Percentiles rank a stretch among this genome's conserved stretches.
phyloP scores from a whole-genome alignment of 1,140 invertebrate genomes.

The Augochlora pura region DNA sequence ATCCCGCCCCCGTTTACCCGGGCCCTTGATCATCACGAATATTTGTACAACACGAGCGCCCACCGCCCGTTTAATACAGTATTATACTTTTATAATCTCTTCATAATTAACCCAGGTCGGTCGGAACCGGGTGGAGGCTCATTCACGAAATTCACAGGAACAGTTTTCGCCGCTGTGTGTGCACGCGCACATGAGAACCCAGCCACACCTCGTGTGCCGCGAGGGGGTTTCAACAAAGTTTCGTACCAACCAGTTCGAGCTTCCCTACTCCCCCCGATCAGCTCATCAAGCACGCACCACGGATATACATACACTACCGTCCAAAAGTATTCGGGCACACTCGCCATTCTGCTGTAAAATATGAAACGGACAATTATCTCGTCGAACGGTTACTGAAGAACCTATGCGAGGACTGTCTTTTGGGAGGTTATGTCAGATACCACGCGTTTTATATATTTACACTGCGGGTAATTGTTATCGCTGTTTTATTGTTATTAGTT shows the following conservation, averaged over 20 bases:
- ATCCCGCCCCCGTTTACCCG: not conserved
- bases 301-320: conserved; percentile 22
- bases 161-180: conserved; percentile 9
- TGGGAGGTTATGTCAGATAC: too few relatives aligned
- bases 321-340: too few relatives aligned
- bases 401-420: too few relatives aligned
- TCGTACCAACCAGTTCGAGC: conserved; percentile 63
- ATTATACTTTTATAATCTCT: conserved; percentile 19
- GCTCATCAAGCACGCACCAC: conserved; percentile 60
- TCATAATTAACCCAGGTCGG: conserved; percentile 30
- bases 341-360: too few relatives aligned
- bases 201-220: not conserved
- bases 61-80: not conserved
- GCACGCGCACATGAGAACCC: conserved; percentile 23
- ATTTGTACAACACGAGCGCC: not conserved
- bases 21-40: not conserved
- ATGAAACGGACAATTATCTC: too few relatives aligned
- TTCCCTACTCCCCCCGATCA: conserved; percentile 37
- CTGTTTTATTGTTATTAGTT: too few relatives aligned
- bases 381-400: too few relatives aligned
- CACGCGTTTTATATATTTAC: too few relatives aligned
- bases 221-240: conserved; percentile 57
- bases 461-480: too few relatives aligned
- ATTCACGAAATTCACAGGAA: conserved; percentile 48
- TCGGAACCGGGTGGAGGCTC: conserved; percentile 8